Percentiles rank a stretch among this genome's conserved stretches.
These are phyloP conservation scores for Ochlodes sylvanus DNA, from an alignment of 2,888 invertebrate species.

Conservation along the genomic window DNA sequence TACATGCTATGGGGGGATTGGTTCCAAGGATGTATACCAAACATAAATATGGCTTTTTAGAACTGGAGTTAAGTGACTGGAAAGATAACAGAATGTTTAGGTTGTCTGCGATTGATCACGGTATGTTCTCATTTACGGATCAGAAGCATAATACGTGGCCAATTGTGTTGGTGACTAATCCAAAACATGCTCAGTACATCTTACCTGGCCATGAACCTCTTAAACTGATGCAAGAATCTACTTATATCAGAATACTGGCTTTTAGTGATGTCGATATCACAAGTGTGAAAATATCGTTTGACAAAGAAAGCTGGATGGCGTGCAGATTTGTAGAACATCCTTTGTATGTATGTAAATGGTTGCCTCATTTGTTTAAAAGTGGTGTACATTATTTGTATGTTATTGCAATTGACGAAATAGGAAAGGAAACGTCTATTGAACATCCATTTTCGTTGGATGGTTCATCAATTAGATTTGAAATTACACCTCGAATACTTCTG, in stretches of 20 bases:
- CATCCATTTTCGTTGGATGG: conserved; percentile 93
- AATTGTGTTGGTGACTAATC: conserved; percentile 93
- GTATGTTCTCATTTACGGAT: conserved; percentile 94
- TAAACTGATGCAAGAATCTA: conserved; percentile 87
- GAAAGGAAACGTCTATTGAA: conserved; percentile 80
- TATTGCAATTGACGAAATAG: conserved; percentile 83
- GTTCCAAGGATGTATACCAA: conserved; percentile 94
- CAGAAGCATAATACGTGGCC: conserved; percentile 92
- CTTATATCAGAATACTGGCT: conserved; percentile 92
- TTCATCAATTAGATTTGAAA: conserved; percentile 86
- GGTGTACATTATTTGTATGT: conserved; percentile 90
- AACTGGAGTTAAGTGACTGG: conserved; percentile 97
- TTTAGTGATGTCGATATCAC: conserved; percentile 89
- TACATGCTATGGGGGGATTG: conserved; percentile 92
- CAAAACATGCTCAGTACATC: conserved; percentile 92
- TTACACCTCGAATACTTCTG: conserved; percentile 89
- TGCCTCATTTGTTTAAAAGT: conserved; percentile 85
- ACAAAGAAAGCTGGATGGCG: conserved; percentile 86
- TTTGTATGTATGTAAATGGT: conserved; percentile 90
- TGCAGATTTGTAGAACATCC: conserved; percentile 87
- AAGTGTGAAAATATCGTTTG: conserved; percentile 88
- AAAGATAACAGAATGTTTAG: conserved; percentile 95
- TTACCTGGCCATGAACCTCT: conserved; percentile 91
- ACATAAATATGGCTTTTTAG: conserved; percentile 92
- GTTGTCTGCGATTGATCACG: conserved; percentile 94